Percentiles rank a stretch among this genome's conserved stretches.
phyloP scores from a whole-genome alignment of 92 coral and sea anemone genomes.

The Phymanthus crucifer region DNA sequence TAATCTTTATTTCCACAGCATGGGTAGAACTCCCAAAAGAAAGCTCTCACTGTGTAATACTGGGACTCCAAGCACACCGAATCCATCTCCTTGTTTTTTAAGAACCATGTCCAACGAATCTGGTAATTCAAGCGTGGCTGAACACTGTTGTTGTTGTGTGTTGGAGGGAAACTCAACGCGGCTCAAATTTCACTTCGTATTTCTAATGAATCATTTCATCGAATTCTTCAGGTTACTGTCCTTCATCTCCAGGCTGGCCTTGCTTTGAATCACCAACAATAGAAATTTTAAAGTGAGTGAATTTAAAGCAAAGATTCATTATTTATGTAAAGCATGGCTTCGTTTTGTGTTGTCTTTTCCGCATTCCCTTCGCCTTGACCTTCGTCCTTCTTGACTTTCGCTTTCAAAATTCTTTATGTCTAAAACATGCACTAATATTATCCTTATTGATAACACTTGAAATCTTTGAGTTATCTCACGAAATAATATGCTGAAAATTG shows the following conservation, averaged over 20 bases:
- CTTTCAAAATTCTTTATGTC: background rate
- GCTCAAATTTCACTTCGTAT: background rate
- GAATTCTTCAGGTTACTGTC: slow-evolving; percentile 66
- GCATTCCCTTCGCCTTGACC: background rate
- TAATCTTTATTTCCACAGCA: slow-evolving; percentile 48
- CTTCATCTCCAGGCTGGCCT: slow-evolving; percentile 64
- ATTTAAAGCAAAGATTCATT: background rate
- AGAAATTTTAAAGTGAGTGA: slow-evolving; percentile 84
- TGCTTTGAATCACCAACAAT: slow-evolving; percentile 83
- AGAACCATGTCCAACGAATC: slow-evolving; percentile 92
- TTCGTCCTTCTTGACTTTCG: slow-evolving; percentile 4
- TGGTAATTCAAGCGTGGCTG: slow-evolving; percentile 55
- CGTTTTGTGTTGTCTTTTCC: background rate
- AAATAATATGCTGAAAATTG: too few species aligned
- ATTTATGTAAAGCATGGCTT: background rate
- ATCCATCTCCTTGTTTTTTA: slow-evolving; percentile 57
- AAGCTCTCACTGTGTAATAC: slow-evolving; percentile 79
- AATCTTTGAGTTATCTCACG: background rate
- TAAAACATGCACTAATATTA: background rate
- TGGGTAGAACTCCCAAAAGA: slow-evolving; percentile 89
- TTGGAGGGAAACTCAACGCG: background rate
- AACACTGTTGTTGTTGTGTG: slow-evolving; percentile 1
- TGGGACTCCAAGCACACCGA: slow-evolving; percentile 71
- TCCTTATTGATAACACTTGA: background rate
- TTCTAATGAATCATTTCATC: background rate